phyloP scores from a whole-genome alignment of 2,888 invertebrate genomes.

The Synanthedon andrenaeformis region DNA sequence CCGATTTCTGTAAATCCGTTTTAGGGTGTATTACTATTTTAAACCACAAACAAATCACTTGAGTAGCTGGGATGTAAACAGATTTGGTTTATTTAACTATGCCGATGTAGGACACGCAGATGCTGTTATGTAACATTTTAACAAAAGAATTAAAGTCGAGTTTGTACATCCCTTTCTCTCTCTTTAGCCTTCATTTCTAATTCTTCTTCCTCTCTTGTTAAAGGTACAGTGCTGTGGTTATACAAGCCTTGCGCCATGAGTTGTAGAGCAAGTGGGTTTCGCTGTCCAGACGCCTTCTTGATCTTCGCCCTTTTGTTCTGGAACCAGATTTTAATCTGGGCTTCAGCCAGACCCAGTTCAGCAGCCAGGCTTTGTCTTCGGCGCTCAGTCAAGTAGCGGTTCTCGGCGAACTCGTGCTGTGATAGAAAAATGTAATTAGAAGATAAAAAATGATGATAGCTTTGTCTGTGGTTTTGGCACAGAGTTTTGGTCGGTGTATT shows the following conservation, averaged over 20 bases:
- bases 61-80: too few relatives aligned
- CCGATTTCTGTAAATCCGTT: too few relatives aligned
- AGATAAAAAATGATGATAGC: not conserved
- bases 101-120: too few relatives aligned
- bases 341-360: slow-evolving; percentile 93
- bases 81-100: too few relatives aligned
- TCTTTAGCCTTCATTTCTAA: slow-evolving; percentile 67
- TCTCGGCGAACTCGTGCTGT: slow-evolving; percentile 90
- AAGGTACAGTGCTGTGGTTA: slow-evolving; percentile 85
- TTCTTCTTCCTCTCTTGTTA: slow-evolving; percentile 81
- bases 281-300: slow-evolving; percentile 89
- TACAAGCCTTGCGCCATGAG: slow-evolving; percentile 95
- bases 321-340: slow-evolving; percentile 98
- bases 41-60: too few relatives aligned
- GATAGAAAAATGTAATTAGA: not conserved
- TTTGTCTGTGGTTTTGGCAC: too few relatives aligned
- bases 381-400: slow-evolving; percentile 92
- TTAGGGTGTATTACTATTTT: too few relatives aligned
- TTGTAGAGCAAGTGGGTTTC: slow-evolving; percentile 88
- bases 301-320: slow-evolving; percentile 97
- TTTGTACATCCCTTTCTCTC: slow-evolving; percentile 49
- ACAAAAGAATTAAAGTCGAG: slow-evolving; percentile 24
- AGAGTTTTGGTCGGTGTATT: too few relatives aligned
- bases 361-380: slow-evolving; percentile 90
- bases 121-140: too few relatives aligned